Conservation (phyloP, 64 coral and sea anemone species). For the Anthopleura sola region DNA sequence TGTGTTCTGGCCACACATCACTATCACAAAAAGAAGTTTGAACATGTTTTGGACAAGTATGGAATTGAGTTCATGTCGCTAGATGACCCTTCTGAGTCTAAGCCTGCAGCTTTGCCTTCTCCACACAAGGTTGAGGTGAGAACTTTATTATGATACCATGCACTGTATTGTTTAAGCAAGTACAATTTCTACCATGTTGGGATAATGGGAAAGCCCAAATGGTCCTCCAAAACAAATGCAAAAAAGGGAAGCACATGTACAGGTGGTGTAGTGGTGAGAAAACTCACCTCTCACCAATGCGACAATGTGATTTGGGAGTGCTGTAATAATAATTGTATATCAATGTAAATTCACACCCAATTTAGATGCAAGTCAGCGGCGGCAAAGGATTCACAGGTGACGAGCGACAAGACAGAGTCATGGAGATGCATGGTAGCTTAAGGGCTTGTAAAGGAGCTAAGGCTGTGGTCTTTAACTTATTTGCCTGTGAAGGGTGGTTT, state of each 20-base stretch:
- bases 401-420: slow-evolving; percentile 72
- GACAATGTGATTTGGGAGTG: too few species aligned
- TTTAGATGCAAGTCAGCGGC: slow-evolving; percentile 78
- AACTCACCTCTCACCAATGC: too few species aligned
- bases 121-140: slow-evolving; percentile 51
- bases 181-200: too few species aligned
- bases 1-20: slow-evolving; percentile 76
- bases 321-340: too few species aligned
- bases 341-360: background rate
- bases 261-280: too few species aligned
- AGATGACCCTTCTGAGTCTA: slow-evolving; percentile 20
- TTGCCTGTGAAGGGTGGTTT: slow-evolving; percentile 95
- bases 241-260: too few species aligned
- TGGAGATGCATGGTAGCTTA: slow-evolving; percentile 82
- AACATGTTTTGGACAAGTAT: slow-evolving; percentile 55
- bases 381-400: slow-evolving; percentile 69
- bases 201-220: too few species aligned
- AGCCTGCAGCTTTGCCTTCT: background rate
- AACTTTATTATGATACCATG: too few species aligned
- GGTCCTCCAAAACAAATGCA: too few species aligned
- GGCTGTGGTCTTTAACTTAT: slow-evolving; percentile 87
- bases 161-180: too few species aligned
- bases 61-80: slow-evolving; percentile 79
- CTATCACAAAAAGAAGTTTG: slow-evolving; percentile 82
- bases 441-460: slow-evolving; percentile 71